Evolutionary conservation across 2,113 vertebrate genomes (phyloP), one percentile per base, ranked within the genome.

Genomic region (Gadus chalcogrammus): DNA sequence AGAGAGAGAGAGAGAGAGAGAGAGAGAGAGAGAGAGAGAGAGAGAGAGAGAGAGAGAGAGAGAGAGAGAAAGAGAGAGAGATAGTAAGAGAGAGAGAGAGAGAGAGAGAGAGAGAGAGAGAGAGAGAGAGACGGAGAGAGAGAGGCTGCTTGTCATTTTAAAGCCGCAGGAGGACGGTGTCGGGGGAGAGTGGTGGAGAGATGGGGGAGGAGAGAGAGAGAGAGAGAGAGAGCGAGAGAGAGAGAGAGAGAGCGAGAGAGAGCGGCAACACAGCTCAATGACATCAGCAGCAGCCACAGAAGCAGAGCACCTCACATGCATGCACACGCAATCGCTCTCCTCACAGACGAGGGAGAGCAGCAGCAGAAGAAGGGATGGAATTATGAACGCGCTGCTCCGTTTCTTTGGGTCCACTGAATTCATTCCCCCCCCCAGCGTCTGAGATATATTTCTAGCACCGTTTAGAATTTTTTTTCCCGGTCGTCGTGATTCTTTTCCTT

Each of bases 61-160:
- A 48, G 42, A 48, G 42, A 48, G 42, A 48, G 42, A 48, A 9
- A 48, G 42, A 48, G 42, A 48, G 42, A 48, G 42, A 48, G 42
- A 48, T 5, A 48, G 42, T 12, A 9, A 48, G 42, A 48, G 42
- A 48, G 42, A 48, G 42, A 48, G 42, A 48, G 42, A 9, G 42
- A 48, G 42, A 48, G 42, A 48, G 42, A 58, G 55, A 58, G 17
- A n/a, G 55, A n/a, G 55, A n/a, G 4, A 17, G 55, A 58, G 55
- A 15, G 55, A 38, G 22, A 53, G 58, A 48, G 56, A 62, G 64
- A 73, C 28, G 28, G 16, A 59, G 42, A 61, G 24, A 69, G 70
- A 69, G 18, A 35, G 27, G 83, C 86, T 85, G 87, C 87, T 86
- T 83, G 87, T 88, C 79, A 91, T 88, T 91, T 91, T 91, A 90